Base-by-base conservation (phyloP, 2,888 invertebrate species). In the Drosophila leonis region DNA sequence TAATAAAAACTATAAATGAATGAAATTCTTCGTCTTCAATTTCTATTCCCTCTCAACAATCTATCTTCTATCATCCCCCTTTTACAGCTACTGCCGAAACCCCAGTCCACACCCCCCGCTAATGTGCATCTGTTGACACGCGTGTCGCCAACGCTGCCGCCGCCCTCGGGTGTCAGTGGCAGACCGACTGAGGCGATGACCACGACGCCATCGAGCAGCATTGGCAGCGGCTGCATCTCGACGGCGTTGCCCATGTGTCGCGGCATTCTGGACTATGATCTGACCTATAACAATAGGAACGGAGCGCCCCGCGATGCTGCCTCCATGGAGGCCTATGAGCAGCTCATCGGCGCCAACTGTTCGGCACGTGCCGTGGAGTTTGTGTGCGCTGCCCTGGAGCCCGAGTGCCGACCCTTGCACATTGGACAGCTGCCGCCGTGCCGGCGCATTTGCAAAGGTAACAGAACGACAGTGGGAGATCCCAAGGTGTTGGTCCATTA, bases 251-350 rank as follows among this genome's bases (percentile, higher is more conserved):
- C 82, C 41, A 91, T 93, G 83, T 96, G 96, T 80, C 94, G 94
- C n/a, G 95, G 95, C 2, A 94, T 95, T 5, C 91, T 95, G n/a
- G 95, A 95, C 0, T 96, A 95, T 85, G 95, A 95, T 92, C 91
- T 95, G 75, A 95, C 95, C 2, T 94, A 94, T 12, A 90, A 82
- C 15, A 88, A 90, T 24, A 75, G 79, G 2, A 88, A 86, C 10
- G 81, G 79, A 24, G 85, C 82, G n/a, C 85, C 85, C 20, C 76
- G 92, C 39, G 85, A 87, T 18, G 54, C 78, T 0, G 63, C 60
- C 3, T 91, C 93, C 9, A 88, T 95, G 75, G 93, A 94, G 0
- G 94, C 95, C 82, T 94, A 95, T 75, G 94, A 95, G 84, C 94
- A 94, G 78, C 92, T 96, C 24, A 93, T 95, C 18, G 92, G 94